Conservation (phyloP, 2,888 invertebrate genomes). For the Cheilosia vulpina region DNA sequence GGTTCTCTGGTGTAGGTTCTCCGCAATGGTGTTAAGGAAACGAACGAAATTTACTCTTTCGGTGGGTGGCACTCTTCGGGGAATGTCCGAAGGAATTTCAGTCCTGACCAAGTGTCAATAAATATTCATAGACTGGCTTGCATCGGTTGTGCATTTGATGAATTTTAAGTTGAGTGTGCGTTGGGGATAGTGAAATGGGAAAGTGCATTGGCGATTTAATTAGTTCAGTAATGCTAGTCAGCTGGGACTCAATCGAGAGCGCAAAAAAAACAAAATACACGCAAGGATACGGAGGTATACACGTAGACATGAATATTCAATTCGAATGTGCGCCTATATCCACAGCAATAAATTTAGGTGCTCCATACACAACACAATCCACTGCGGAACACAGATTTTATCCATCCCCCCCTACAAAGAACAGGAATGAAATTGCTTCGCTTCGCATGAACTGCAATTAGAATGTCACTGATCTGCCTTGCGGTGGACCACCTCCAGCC, state of each 20-base stretch:
- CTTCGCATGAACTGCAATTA: no score
- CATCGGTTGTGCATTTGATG: not conserved
- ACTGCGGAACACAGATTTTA: no score
- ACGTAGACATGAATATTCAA: not conserved
- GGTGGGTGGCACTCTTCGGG: not conserved
- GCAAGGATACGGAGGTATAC: not conserved
- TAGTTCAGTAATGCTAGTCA: not conserved
- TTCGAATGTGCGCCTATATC: no score
- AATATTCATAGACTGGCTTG: conserved; percentile 10
- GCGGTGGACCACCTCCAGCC: no score
- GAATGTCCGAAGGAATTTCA: not conserved
- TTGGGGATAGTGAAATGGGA: conserved; percentile 2
- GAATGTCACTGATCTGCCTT: no score
- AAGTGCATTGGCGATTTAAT: not conserved
- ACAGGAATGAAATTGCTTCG: no score
- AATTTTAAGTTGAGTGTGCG: not conserved
- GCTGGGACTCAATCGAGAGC: not conserved
- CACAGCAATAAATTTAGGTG: no score
- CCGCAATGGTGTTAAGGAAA: conserved; percentile 1
- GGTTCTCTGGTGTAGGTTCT: conserved; percentile 12
- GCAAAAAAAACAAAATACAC: not conserved
- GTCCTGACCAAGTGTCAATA: conserved; percentile 5
- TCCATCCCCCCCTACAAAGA: no score
- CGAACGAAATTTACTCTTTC: conserved; percentile 1
- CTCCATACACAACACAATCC: no score